Percentiles rank a stretch among this genome's conserved stretches.
These are phyloP conservation scores for Microtus richardsoni DNA, from an alignment of 2,113 vertebrate species.

Conservation along the genomic window DNA sequence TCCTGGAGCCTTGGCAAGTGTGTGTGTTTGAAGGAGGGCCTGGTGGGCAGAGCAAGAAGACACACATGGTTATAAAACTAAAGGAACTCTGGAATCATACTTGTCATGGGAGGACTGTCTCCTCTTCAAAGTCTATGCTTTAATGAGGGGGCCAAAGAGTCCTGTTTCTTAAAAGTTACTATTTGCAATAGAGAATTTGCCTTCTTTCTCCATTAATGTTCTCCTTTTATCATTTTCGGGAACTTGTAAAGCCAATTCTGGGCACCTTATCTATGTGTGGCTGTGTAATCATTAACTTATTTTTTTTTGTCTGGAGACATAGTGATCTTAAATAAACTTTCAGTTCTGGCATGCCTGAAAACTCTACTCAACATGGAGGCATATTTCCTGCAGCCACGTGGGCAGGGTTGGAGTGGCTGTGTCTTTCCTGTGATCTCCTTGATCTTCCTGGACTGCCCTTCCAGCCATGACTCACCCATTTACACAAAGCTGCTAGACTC, in stretches of 20 bases:
- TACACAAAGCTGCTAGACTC: not conserved
- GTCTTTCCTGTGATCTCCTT: not conserved
- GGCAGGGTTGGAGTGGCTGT: not conserved
- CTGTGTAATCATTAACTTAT: constrained; percentile 51
- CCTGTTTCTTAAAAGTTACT: not conserved
- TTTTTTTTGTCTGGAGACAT: not conserved
- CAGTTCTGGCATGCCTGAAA: not conserved
- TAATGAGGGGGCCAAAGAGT: not conserved
- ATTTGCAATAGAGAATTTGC: not conserved
- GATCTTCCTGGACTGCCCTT: not conserved
- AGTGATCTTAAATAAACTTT: constrained; percentile 11
- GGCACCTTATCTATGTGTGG: not conserved
- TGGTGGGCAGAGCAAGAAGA: not conserved
- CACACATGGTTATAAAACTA: not conserved
- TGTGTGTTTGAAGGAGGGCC: not conserved
- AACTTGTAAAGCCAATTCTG: not conserved
- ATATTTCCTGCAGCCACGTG: not conserved
- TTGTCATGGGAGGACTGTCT: not conserved
- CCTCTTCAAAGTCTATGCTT: not conserved
- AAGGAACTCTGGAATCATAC: not conserved
- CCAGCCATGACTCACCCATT: not conserved
- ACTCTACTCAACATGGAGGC: not conserved
- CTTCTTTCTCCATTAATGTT: not conserved
- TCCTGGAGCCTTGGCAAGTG: not conserved
- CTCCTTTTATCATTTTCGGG: not conserved